Percentiles rank a stretch among this genome's conserved stretches.
phyloP scores from a whole-genome alignment of 1,140 invertebrate genomes.

The Anthonomus grandis region DNA sequence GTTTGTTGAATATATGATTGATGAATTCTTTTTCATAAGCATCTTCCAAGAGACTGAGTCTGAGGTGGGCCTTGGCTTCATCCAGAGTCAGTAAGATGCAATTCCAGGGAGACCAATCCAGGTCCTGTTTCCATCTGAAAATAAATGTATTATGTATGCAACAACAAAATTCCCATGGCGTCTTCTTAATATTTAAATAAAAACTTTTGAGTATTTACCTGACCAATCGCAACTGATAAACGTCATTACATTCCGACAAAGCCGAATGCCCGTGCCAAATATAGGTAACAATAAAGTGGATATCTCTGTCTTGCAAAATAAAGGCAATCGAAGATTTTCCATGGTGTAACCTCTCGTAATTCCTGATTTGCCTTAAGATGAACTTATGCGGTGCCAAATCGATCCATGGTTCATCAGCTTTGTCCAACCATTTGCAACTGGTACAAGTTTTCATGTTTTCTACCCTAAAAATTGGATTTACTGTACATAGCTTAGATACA shows the following conservation, averaged over 20 bases:
- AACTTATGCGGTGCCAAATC: conserved; percentile 61
- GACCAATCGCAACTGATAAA: conserved; percentile 55
- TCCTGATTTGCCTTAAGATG: conserved; percentile 58
- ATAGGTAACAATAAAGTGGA: conserved; percentile 62
- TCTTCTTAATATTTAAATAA: too few species aligned
- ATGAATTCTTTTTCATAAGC: conserved; percentile 56
- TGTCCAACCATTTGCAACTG: conserved; percentile 54
- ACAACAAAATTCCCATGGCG: too few species aligned
- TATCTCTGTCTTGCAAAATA: conserved; percentile 59
- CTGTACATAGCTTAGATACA: background rate
- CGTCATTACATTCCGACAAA: conserved; percentile 58
- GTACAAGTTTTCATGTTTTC: conserved; percentile 51
- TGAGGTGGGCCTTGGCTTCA: conserved; percentile 61
- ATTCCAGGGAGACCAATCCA: conserved; percentile 72
- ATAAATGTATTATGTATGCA: background rate
- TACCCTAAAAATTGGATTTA: conserved; percentile 29
- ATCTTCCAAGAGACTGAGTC: conserved; percentile 50
- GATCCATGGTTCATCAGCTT: conserved; percentile 52
- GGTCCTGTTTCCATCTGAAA: conserved; percentile 55
- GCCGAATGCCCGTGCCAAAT: conserved; percentile 67
- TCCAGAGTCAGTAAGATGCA: conserved; percentile 63
- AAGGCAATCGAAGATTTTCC: conserved; percentile 58
- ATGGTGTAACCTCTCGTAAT: conserved; percentile 55
- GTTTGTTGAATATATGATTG: conserved; percentile 42
- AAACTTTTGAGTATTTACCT: conserved; percentile 6